Evolutionary conservation across 2,797 vertebrate species (phyloP), one percentile per base, ranked within the genome.

Genomic region (Chaetodon trifasciatus): DNA sequence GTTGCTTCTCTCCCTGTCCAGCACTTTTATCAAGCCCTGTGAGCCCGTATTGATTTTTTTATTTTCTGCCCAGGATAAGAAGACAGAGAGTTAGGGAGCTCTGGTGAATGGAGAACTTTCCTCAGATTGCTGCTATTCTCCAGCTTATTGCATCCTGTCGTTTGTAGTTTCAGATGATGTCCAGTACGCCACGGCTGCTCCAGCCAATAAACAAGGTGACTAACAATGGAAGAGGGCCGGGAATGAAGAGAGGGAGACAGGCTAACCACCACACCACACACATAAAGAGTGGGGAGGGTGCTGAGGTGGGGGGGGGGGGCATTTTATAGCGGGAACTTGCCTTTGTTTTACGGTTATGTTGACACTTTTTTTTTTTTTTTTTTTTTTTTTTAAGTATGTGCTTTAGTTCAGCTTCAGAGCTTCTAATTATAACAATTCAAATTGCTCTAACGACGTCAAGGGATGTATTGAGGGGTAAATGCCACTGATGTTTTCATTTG

Each of bases 31-130:
- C 98, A 98, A 97, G 97, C 95, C 91, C 95, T 94, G 96, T 96
- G 97, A 97, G 97, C 96, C 84, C 76, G 96, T 99, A 99, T 99
- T 99, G 98, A 99, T 99, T 99, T 99, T 98, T 98, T 97, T 98
- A 98, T 99, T 99, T 98, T 98, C 97, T 98, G 92, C 97, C 96
- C 96, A 96, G 97, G 97, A 97, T 97, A 97, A 98, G 98, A 98
- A 99, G 98, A 99, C 98, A 98, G 98, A 98, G 97, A 97, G 98
- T 98, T 97, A 97, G 97, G 95, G 96, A 96, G 96, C 95, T 92
- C 92, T 95, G 96, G 96, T 96, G 97, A 97, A 97, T 98, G 97
- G 97, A 97, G 97, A 98, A 98, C 98, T 98, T 98, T 97, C 96
- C 95, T 96, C 95, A 96, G 97, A 98, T 98, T 97, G 97, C 96